These are phyloP conservation scores for Hyla sarda DNA, from an alignment of 2,113 vertebrate species.

Conservation along the genomic window DNA sequence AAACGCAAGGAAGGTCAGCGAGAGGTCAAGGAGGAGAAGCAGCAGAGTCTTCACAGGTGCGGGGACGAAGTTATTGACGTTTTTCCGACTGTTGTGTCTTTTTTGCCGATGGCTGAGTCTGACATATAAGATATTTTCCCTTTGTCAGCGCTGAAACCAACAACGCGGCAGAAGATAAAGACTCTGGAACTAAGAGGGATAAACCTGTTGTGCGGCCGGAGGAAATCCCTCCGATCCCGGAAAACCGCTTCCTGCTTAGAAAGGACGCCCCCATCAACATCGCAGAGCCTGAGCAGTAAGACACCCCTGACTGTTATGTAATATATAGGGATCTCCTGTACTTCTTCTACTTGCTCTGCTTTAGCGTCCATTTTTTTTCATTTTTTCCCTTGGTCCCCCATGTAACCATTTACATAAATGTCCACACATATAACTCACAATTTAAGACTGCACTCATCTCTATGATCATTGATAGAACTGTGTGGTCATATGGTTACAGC, in stretches of 20 bases:
- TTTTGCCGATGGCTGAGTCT: background rate
- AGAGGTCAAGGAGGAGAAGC: slow-evolving; percentile 67
- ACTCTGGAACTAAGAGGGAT: slow-evolving; percentile 83
- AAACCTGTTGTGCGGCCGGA: slow-evolving; percentile 94
- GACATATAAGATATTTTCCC: background rate
- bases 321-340: no score
- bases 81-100: no score
- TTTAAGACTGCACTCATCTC: no score
- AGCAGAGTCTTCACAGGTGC: slow-evolving; percentile 72
- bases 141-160: slow-evolving; percentile 72
- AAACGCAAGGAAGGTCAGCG: slow-evolving; percentile 76
- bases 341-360: no score
- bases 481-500: no score
- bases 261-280: slow-evolving; percentile 82
- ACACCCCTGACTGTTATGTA: background rate
- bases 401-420: no score
- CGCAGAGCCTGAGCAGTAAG: slow-evolving; percentile 84
- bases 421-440: no score
- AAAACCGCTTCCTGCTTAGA: slow-evolving; percentile 94
- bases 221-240: slow-evolving; percentile 96
- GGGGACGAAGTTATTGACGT: slow-evolving; percentile 7
- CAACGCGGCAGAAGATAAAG: slow-evolving; percentile 72
- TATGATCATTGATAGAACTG: no score
- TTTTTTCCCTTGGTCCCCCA: no score
- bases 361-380: no score